Percentiles rank a stretch among this genome's conserved stretches.
phyloP scores from a whole-genome alignment of 2,888 invertebrate genomes.

The Pachydiplax longipennis region DNA sequence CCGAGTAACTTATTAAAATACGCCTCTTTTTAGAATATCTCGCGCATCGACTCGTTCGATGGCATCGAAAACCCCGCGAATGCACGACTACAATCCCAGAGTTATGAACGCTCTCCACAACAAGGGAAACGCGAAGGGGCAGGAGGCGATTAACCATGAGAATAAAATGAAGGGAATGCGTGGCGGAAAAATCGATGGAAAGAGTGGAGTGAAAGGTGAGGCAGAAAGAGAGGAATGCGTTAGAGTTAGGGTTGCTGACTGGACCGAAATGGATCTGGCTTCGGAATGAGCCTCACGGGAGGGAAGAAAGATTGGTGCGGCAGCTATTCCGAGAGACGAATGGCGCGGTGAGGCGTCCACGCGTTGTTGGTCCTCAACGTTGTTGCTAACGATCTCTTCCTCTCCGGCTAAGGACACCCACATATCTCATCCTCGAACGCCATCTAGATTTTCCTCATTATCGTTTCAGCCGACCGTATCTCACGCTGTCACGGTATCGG shows the following conservation, averaged over 20 bases:
- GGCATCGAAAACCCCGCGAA: background rate
- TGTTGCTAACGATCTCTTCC: constrained; percentile 28
- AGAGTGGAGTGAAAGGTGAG: background rate
- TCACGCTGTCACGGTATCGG: background rate
- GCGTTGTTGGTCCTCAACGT: constrained; percentile 34
- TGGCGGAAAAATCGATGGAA: background rate
- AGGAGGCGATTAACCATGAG: background rate
- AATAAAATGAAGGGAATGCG: background rate
- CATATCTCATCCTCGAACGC: constrained; percentile 20
- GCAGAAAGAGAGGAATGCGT: constrained; percentile 5
- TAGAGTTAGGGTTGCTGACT: constrained; percentile 43
- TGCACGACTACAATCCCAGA: background rate
- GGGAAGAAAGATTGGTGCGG: background rate
- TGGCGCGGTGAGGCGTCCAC: constrained; percentile 32
- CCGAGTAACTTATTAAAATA: too few species aligned
- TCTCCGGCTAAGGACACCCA: background rate
- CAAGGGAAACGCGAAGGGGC: background rate
- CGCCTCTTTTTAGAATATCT: too few species aligned
- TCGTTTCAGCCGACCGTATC: background rate
- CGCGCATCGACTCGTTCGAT: background rate
- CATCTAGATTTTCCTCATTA: constrained; percentile 17
- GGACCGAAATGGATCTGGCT: constrained; percentile 40
- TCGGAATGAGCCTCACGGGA: constrained; percentile 37
- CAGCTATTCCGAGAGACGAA: constrained; percentile 21
- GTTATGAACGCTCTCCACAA: background rate